Conservation (phyloP, 2,888 invertebrate species). For the Dynastes tityus region DNA sequence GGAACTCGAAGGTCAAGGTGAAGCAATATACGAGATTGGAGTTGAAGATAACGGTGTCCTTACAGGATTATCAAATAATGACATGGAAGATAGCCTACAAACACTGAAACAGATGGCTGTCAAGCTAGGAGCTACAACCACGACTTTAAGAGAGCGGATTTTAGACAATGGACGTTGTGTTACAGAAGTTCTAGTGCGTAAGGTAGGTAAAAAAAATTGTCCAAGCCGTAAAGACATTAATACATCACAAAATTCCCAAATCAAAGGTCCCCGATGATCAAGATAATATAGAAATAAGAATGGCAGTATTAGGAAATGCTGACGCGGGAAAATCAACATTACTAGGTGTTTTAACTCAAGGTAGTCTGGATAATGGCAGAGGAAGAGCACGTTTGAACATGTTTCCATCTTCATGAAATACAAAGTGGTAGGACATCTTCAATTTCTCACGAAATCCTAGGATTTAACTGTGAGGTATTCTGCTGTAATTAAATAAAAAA, state of each 20-base stretch:
- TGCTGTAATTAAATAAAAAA: not conserved
- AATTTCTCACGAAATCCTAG: constrained; percentile 96
- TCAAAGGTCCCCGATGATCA: constrained; percentile 86
- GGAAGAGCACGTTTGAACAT: constrained; percentile 96
- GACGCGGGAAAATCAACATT: constrained; percentile 98
- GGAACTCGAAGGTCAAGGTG: constrained; percentile 96
- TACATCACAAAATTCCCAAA: constrained; percentile 5
- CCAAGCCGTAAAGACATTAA: constrained; percentile 60
- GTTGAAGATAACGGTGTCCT: constrained; percentile 92
- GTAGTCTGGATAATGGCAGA: constrained; percentile 95
- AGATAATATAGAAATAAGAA: constrained; percentile 90
- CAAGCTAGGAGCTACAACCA: constrained; percentile 87
- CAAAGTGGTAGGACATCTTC: constrained; percentile 95
- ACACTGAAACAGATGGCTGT: constrained; percentile 92
- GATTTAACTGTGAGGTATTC: constrained; percentile 86
- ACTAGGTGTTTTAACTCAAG: constrained; percentile 95
- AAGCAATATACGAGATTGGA: constrained; percentile 98
- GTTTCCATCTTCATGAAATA: constrained; percentile 96
- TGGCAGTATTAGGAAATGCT: constrained; percentile 95
- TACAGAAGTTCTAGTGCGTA: constrained; percentile 91
- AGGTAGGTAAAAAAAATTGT: constrained; percentile 73
- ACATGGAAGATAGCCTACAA: constrained; percentile 89
- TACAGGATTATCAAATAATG: constrained; percentile 86
- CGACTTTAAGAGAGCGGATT: constrained; percentile 80
- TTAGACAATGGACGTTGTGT: constrained; percentile 77